Evolutionary conservation across 2,113 vertebrate genomes (phyloP), one percentile per base, ranked within the genome.

Genomic region (Neoarius graeffei): DNA sequence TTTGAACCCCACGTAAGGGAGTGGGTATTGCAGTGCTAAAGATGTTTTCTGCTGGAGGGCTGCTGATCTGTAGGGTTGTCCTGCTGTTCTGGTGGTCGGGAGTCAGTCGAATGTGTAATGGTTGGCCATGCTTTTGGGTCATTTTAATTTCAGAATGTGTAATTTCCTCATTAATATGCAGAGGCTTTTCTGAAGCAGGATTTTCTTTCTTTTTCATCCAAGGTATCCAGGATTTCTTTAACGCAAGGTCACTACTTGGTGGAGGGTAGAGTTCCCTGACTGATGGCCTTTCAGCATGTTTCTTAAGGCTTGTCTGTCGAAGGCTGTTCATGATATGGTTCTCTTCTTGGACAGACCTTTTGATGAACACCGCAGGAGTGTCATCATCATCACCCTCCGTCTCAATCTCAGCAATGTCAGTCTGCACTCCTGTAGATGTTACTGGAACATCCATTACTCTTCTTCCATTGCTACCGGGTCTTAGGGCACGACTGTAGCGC

Each of bases 271-370:
- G 96, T 89, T 99, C 98, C 2, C 97, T 92, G 11, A 97, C 95
- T 2, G 89, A 74, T 5, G 88, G 89, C 59, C 94, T 95, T 79
- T 95, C 95, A 79, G 91, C 86, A 14, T 97, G 96, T 86, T 97
- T 98, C 91, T 97, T 99, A 85, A 98, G 89, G 64, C 97, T 97
- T 84, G 96, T 98, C 89, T 98, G 98, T 17, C 97, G 95, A 81
- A 99, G 92, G 86, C 98, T 98, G 89, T 95, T 99, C 98, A 99
- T 99, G 20, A 99, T 97, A 62, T 98, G 97, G 90, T 99, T 99
- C 89, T 99, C 98, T 85, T 99, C 98, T 93, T 99, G 97, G 87
- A 99, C 97, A 60, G 98, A 99, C 84, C 98, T 99, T 82, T 97
- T 96, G 85, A 99, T 99, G 83, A 99, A 99, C 13, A 97, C 96